phyloP scores from a whole-genome alignment of 2,888 invertebrate genomes.

The Trimorus sp. region DNA sequence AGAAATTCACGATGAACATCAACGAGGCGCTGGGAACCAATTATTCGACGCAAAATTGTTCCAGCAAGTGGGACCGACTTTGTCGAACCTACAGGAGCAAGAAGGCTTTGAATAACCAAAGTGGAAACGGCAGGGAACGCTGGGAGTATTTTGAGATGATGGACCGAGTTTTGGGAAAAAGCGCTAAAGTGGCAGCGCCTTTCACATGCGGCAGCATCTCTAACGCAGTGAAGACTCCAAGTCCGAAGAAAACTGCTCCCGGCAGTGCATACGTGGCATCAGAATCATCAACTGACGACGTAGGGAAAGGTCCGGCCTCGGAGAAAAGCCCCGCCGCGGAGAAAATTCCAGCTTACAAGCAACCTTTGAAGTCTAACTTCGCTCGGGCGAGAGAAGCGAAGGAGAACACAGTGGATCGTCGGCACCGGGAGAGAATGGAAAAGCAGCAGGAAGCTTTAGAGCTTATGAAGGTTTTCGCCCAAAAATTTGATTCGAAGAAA shows the following conservation, averaged over 20 bases:
- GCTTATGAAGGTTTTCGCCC: background rate
- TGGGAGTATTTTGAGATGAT: slow-evolving; percentile 21
- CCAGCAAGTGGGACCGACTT: slow-evolving; percentile 29
- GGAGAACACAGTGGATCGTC: slow-evolving; percentile 19
- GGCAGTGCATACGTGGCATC: no score
- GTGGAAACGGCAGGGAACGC: slow-evolving; percentile 11
- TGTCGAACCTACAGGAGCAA: slow-evolving; percentile 2
- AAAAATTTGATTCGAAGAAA: no score
- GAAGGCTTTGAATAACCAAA: slow-evolving; percentile 2
- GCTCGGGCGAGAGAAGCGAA: slow-evolving; percentile 3
- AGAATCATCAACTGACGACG: no score
- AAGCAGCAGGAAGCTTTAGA: slow-evolving; percentile 27
- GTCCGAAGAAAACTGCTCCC: slow-evolving; percentile 13
- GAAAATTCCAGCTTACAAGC: slow-evolving; percentile 18
- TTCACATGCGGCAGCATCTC: slow-evolving; percentile 22
- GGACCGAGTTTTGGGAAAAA: slow-evolving; percentile 28
- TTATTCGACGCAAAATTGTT: slow-evolving; percentile 29
- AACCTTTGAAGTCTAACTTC: slow-evolving; percentile 16
- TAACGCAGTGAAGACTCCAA: slow-evolving; percentile 9
- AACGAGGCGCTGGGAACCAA: slow-evolving; percentile 24
- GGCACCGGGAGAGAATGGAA: slow-evolving; percentile 29
- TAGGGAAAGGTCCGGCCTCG: no score
- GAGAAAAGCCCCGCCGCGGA: background rate
- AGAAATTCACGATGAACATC: slow-evolving; percentile 10
- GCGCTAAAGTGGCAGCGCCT: slow-evolving; percentile 13